Percentiles rank a stretch among this genome's conserved stretches.
Conservation (phyloP, 2,888 invertebrate species). For the Athalia circularis region DNA sequence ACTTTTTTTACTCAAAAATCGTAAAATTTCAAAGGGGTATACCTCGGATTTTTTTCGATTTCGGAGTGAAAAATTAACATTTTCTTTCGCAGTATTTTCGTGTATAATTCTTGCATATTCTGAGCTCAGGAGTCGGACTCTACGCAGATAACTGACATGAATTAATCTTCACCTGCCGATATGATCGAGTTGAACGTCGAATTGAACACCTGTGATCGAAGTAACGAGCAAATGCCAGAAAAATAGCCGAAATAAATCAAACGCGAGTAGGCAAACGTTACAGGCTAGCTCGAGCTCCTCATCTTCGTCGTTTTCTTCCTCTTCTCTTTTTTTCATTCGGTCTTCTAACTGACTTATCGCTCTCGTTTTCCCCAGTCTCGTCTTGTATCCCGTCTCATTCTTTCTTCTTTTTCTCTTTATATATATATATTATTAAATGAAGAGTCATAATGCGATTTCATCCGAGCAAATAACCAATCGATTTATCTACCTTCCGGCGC, state of each 20-base stretch:
- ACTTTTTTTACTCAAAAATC: too few relatives aligned
- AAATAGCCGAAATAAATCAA: not conserved
- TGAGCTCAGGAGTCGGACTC: too few relatives aligned
- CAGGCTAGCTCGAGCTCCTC: constrained; percentile 32
- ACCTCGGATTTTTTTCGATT: too few relatives aligned
- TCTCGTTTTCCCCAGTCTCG: not conserved
- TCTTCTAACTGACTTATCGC: constrained; percentile 47
- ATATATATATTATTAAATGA: constrained; percentile 70
- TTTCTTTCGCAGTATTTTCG: too few relatives aligned
- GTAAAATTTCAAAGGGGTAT: too few relatives aligned
- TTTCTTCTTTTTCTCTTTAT: constrained; percentile 52
- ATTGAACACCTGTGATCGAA: too few relatives aligned
- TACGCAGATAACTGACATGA: too few relatives aligned
- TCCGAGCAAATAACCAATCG: constrained; percentile 70
- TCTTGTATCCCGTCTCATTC: constrained; percentile 36
- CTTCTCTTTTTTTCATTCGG: constrained; percentile 48
- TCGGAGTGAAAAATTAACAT: too few relatives aligned
- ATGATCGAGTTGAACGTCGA: too few relatives aligned
- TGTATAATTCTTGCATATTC: too few relatives aligned
- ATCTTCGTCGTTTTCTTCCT: constrained; percentile 49
- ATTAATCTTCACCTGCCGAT: too few relatives aligned
- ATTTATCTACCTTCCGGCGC: constrained; percentile 62
- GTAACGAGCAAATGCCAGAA: too few relatives aligned
- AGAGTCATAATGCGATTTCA: constrained; percentile 68
- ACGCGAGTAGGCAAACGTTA: not conserved